These are phyloP conservation scores for Indicator maculatus DNA, from an alignment of 2,113 vertebrate species.

Conservation along the genomic window DNA sequence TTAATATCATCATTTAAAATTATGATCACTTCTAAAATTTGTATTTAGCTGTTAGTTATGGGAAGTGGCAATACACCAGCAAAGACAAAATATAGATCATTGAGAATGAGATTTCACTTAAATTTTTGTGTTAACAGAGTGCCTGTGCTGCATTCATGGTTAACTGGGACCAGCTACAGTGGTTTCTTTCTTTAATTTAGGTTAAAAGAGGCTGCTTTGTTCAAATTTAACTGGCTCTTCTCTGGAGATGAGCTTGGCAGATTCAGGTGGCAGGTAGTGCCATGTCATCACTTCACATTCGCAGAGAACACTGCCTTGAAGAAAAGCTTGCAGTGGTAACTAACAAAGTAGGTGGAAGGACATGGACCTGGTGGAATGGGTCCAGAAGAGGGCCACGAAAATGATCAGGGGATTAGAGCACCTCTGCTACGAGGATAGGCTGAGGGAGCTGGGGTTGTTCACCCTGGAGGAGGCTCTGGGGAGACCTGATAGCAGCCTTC, in stretches of 20 bases:
- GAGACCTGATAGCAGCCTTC: too few relatives aligned
- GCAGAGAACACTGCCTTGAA: neutral
- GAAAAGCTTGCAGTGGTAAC: neutral
- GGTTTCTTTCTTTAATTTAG: neutral
- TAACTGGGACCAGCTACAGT: neutral
- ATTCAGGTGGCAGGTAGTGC: neutral
- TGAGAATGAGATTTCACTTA: neutral
- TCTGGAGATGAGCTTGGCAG: neutral
- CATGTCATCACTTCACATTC: neutral
- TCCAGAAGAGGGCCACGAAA: too few relatives aligned
- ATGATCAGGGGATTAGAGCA: too few relatives aligned
- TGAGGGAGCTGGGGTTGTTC: too few relatives aligned
- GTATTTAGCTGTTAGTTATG: neutral
- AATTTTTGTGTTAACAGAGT: neutral
- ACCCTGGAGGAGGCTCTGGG: too few relatives aligned
- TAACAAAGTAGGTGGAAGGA: neutral
- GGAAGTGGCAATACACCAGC: neutral
- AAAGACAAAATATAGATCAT: neutral
- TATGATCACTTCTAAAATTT: neutral
- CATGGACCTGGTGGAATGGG: too few relatives aligned
- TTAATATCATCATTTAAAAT: neutral
- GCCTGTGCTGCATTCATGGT: neutral
- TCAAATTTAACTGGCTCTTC: neutral
- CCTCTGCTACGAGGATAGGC: too few relatives aligned
- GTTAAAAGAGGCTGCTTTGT: neutral